These are phyloP conservation scores for Telmatherina bonti DNA, from an alignment of 2,797 vertebrate genomes.

Conservation along the genomic window DNA sequence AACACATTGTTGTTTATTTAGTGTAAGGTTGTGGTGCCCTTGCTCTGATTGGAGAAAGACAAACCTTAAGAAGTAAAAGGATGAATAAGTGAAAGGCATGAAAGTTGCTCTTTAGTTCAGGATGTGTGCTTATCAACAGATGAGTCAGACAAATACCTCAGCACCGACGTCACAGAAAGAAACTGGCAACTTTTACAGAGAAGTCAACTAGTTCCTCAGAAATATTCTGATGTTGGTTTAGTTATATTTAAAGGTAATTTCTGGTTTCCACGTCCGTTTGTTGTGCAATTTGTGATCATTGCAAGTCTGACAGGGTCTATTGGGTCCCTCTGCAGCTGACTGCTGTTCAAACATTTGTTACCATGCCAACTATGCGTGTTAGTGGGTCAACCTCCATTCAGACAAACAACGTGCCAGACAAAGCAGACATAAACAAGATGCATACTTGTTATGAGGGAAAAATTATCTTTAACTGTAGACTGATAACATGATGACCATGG, in stretches of 20 bases:
- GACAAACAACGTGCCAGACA: not conserved
- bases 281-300: not conserved
- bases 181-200: not conserved
- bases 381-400: not conserved
- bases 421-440: not conserved
- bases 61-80: slow-evolving; percentile 38
- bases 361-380: too few species aligned
- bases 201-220: slow-evolving; percentile 22
- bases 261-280: not conserved
- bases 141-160: slow-evolving; percentile 63
- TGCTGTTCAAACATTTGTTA: too few species aligned
- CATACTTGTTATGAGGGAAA: not conserved
- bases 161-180: slow-evolving; percentile 14
- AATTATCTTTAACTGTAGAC: too few species aligned
- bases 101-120: slow-evolving; percentile 39
- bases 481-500: not conserved
- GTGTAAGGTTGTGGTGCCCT: too few species aligned
- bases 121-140: slow-evolving; percentile 35
- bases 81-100: slow-evolving; percentile 51
- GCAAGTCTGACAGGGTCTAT: not conserved
- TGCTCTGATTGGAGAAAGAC: slow-evolving; percentile 28
- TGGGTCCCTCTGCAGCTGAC: not conserved
- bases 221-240: slow-evolving; percentile 3
- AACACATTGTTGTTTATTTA: not conserved
- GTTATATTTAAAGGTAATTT: not conserved